A percentile compares a stretch with the other conserved stretches of the same genome.
phyloP scores from a whole-genome alignment of 1,140 invertebrate species.

The Achatina immaculata region DNA sequence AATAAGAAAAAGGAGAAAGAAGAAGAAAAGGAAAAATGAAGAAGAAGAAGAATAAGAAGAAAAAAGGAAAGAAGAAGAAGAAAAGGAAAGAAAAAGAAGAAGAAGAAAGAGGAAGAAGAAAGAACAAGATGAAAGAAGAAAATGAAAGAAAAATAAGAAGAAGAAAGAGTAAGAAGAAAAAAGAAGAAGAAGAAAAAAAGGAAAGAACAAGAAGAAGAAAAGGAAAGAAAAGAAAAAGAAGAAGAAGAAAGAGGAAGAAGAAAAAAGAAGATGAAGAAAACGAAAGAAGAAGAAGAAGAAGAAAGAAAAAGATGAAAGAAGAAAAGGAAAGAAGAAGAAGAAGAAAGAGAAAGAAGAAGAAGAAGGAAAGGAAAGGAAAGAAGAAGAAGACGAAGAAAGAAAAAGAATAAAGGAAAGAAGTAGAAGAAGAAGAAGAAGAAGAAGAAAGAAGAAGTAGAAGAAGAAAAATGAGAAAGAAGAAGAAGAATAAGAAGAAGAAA shows the following conservation, averaged over 20 bases:
- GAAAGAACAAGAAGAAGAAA: not conserved
- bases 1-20: not conserved
- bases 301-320: constrained; percentile 24
- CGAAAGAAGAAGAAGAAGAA: not conserved
- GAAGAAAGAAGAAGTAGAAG: not conserved
- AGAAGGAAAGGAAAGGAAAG: not conserved
- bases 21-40: not conserved
- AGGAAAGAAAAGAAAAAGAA: not conserved
- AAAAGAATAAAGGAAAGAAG: too few species aligned
- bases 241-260: not conserved
- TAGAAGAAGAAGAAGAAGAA: too few species aligned
- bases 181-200: not conserved
- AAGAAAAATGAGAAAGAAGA: not conserved
- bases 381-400: constrained; percentile 14
- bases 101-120: not conserved
- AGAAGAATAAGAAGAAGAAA: not conserved
- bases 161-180: not conserved
- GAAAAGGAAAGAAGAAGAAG: not conserved
- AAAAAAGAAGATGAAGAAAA: not conserved
- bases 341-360: not conserved
- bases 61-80: not conserved
- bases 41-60: not conserved
- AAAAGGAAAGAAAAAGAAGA: not conserved
- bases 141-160: too few species aligned
- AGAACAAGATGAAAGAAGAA: not conserved